Base-by-base conservation (phyloP, 1,140 invertebrate species). In the Drosophila subobscura region DNA sequence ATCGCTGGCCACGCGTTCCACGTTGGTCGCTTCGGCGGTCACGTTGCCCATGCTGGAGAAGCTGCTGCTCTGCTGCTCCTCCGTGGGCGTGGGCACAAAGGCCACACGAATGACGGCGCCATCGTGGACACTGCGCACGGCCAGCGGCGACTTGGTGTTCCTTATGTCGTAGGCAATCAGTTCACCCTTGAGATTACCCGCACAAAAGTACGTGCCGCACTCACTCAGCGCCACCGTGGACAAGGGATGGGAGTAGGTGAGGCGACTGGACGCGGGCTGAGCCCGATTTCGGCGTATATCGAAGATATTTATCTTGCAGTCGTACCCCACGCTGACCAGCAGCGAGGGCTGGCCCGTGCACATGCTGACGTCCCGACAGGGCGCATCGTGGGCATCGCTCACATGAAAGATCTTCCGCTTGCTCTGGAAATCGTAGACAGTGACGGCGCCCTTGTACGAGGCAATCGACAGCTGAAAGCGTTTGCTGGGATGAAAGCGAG, bases 151-250 rank as follows among this genome's bases (percentile, higher is more conserved):
- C 37, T 90, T 91, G 2, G 78, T 78, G 52, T 58, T 89, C 3
- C 91, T 57, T 71, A 91, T 84, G 45, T 92, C 91, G 50, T 91
- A 91, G 44, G 81, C 29, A n/a, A 90, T 89, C 0, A 92, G 41
- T 49, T 92, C 91, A 2, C 91, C 91, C 16, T 92, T 92, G 0
- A 92, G 68, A 68, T 90, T 91, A 4, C 91, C 91, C 2, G 65
- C 90, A 72, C 81, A 84, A n/a, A 89, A 85, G 44, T 83, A 92
- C 4, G 58, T 83, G 25, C 91, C 91, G 40, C 91, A 92, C 25
- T 90, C 81, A 46, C 88, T 90, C 0, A 90, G 37, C 3, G 88
- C 70, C 45, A 90, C 77, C 1, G 88, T 89, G 0, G 90, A 91
- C 10, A 91, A 25, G 0, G 91, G 91, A 74, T 85, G 81, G 4